Conservation (phyloP, 1,140 invertebrate genomes). For the Caerostris darwini region DNA sequence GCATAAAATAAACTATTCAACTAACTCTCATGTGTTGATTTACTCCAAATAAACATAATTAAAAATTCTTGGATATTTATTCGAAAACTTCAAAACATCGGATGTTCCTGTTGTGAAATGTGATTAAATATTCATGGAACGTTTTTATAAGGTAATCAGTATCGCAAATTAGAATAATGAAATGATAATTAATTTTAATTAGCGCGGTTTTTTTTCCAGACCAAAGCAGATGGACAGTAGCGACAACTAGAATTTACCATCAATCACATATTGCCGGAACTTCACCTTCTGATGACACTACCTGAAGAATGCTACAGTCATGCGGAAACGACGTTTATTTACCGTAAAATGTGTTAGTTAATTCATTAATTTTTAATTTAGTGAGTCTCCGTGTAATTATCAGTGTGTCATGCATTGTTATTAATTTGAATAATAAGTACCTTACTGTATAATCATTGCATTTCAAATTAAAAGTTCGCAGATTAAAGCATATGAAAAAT, state of each 20-base stretch:
- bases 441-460: neutral
- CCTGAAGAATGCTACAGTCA: neutral
- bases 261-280: conserved; percentile 5
- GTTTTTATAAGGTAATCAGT: neutral
- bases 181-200: conserved; percentile 4
- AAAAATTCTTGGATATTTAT: neutral
- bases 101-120: neutral
- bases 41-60: too few species aligned
- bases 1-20: too few species aligned
- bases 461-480: neutral
- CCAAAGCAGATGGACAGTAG: neutral
- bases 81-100: neutral
- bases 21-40: too few species aligned
- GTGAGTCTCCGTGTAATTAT: neutral
- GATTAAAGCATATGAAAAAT: neutral
- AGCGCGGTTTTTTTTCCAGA: neutral
- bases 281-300: neutral
- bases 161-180: neutral
- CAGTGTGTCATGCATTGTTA: neutral
- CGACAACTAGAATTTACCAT: neutral
- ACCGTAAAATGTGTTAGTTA: neutral
- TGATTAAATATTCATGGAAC: neutral
- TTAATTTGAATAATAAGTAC: neutral
- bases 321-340: neutral
- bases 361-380: neutral